phyloP scores from a whole-genome alignment of 1,140 invertebrate genomes.

The Ganaspis sp. region DNA sequence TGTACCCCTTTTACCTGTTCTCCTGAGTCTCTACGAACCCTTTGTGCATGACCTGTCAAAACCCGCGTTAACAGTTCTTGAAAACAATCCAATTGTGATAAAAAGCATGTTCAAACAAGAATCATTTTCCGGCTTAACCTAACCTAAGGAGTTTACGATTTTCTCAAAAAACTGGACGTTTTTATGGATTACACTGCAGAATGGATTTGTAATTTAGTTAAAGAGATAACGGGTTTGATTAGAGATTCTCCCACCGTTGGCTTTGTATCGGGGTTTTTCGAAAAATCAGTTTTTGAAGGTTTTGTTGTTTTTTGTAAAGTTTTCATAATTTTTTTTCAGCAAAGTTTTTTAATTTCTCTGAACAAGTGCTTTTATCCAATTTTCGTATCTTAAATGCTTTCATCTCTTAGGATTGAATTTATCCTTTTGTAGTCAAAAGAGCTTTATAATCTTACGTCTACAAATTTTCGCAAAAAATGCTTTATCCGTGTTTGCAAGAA shows the following conservation, averaged over 20 bases:
- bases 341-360: too few species aligned
- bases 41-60: background rate
- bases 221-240: slow-evolving; percentile 4
- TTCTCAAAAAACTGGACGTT: background rate
- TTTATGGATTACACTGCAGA: slow-evolving; percentile 25
- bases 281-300: background rate
- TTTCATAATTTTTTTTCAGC: too few species aligned
- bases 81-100: background rate
- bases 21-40: background rate
- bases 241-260: background rate
- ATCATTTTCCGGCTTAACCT: background rate
- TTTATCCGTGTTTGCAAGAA: background rate
- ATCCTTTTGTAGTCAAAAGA: too few species aligned
- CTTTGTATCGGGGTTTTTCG: background rate
- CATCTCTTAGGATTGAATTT: too few species aligned
- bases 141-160: too few species aligned
- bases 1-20: background rate
- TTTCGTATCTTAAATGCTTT: too few species aligned
- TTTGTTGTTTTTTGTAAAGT: too few species aligned
- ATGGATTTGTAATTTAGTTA: slow-evolving; percentile 16
- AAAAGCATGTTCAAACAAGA: background rate
- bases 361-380: too few species aligned
- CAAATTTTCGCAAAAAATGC: background rate
- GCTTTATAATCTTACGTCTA: too few species aligned
- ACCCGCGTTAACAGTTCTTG: background rate